Base-by-base conservation (phyloP, 53 echinoderm and acorn worm species). In the Echinarachnius parma region DNA sequence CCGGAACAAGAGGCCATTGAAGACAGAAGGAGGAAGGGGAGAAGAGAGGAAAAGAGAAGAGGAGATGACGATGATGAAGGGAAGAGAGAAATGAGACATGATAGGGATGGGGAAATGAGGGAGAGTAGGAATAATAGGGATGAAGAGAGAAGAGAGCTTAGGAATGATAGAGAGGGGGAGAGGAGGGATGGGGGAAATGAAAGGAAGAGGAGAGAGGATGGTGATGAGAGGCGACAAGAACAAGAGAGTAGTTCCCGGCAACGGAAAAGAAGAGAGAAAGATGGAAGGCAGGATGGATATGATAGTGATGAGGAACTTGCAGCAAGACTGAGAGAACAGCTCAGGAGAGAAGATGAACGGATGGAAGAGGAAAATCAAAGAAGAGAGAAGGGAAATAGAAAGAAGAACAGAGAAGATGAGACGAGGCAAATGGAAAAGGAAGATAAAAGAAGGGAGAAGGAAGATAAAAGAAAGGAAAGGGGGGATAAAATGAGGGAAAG, bases 241-340 rank as follows among this genome's bases (percentile, higher is more conserved):
- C 30, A 57, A n/a, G 42, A 67, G 20, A 34, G 68, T 11, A 55
- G 28, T 11, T 26, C 22, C 4, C 14, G 23, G 21, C 48, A 68
- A 48, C 14, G 31, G 46, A 16, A 27, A 25, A 29, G 19, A 58
- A 35, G 34, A 34, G 37, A 21, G 69, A 25, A 33, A 21, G 16
- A 19, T 20, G 33, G n/a, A 25, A 61, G n/a, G 21, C 68, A 71
- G 47, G 61, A 59, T 19, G 48, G 49, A 29, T 25, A 10, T 26
- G 50, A 53, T 42, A 31, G 64, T 4, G 37, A 76, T 48, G 83
- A 82, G 50, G 64, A 77, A 44, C 28, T 58, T 53, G 66, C 58
- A 11, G 31, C 31, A 34, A 19, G 62, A 14, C 22, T 55, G 28
- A 64, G 64, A 56, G 35, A 46, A 46, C 37, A 76, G 24, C 13